Percentiles rank a stretch among this genome's conserved stretches.
phyloP scores from a whole-genome alignment of 2,113 vertebrate species.

The Vulpes lagopus region DNA sequence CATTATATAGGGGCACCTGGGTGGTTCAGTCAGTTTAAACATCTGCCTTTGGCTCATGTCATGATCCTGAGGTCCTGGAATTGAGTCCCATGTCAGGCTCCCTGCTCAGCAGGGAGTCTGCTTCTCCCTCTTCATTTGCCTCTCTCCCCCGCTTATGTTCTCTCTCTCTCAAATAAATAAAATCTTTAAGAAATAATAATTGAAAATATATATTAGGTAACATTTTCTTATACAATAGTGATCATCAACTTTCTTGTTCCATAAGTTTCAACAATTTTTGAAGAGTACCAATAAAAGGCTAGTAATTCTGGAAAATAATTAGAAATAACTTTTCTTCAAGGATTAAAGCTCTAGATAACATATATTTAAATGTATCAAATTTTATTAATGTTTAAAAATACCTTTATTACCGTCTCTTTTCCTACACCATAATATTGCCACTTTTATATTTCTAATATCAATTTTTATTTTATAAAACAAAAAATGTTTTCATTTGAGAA shows the following conservation, averaged over 20 bases:
- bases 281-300: constrained; percentile 7
- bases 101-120: too few species aligned
- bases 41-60: too few species aligned
- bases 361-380: not conserved
- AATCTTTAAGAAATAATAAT: too few species aligned
- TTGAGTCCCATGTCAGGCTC: too few species aligned
- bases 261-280: not conserved
- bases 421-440: not conserved
- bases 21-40: too few species aligned
- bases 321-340: constrained; percentile 21
- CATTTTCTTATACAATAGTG: not conserved
- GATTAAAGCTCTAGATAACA: not conserved
- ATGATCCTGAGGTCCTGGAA: too few species aligned
- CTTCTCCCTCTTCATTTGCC: too few species aligned
- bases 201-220: not conserved
- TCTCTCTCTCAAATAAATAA: too few species aligned
- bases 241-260: constrained; percentile 29
- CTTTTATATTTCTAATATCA: not conserved
- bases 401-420: not conserved
- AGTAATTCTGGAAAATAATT: constrained; percentile 33
- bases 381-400: constrained; percentile 34
- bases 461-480: not conserved
- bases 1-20: not conserved
- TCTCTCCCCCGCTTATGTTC: too few species aligned
- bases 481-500: not conserved